These are phyloP conservation scores for Nipponacmea schrenckii DNA, from an alignment of 2,888 invertebrate genomes.

Conservation along the genomic window DNA sequence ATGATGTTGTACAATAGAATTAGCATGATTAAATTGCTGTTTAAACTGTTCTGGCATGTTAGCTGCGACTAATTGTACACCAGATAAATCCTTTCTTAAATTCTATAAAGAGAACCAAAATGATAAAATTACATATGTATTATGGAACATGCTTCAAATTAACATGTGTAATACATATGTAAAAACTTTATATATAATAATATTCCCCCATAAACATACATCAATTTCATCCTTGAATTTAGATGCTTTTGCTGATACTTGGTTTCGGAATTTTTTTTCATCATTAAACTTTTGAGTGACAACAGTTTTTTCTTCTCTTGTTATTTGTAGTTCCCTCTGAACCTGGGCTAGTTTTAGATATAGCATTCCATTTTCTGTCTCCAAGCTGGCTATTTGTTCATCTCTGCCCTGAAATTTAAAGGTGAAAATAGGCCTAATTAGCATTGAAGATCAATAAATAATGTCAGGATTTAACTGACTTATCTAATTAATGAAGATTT, in stretches of 20 bases:
- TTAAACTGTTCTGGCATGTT: conserved; percentile 49
- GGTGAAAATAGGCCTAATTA: not conserved
- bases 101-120: conserved; percentile 21
- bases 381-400: conserved; percentile 55
- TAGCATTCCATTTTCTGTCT: conserved; percentile 63
- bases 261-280: conserved; percentile 41
- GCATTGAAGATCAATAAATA: not conserved
- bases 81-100: conserved; percentile 37
- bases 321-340: conserved; percentile 43
- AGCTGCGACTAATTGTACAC: conserved; percentile 41
- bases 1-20: conserved; percentile 47
- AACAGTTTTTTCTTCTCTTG: conserved; percentile 38
- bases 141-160: not conserved
- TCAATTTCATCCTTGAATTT: conserved; percentile 46
- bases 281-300: conserved; percentile 38
- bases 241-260: conserved; percentile 37
- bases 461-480: too few species aligned
- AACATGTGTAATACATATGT: not conserved
- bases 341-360: conserved; percentile 59
- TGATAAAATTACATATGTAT: not conserved
- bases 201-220: conserved; percentile 30
- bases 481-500: too few species aligned
- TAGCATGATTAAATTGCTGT: conserved; percentile 45
- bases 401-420: conserved; percentile 48
- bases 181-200: not conserved